phyloP scores from a whole-genome alignment of 35 echinoderm and acorn worm genomes.

The Chiridota heheva region DNA sequence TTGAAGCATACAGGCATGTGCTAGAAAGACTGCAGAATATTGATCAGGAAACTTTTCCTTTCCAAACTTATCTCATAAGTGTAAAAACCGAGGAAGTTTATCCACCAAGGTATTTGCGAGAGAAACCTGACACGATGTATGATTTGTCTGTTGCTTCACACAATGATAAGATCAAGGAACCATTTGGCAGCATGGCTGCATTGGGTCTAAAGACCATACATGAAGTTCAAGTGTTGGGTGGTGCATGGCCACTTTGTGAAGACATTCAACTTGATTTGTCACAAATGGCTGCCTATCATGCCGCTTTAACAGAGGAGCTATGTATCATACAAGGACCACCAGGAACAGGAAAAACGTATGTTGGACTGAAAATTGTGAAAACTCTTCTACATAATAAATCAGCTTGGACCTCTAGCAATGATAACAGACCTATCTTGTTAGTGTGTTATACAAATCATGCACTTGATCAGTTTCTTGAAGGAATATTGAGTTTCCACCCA shows the following conservation, averaged over 20 bases:
- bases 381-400: constrained; percentile 65
- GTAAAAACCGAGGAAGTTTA: neutral
- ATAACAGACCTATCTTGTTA: constrained; percentile 60
- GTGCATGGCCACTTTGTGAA: constrained; percentile 37
- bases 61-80: constrained; percentile 52
- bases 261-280: constrained; percentile 67
- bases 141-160: constrained; percentile 48
- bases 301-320: constrained; percentile 81
- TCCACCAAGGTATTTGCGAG: constrained; percentile 12
- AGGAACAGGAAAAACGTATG: constrained; percentile 95
- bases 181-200: neutral
- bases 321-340: constrained; percentile 93
- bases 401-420: constrained; percentile 50
- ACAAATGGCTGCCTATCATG: constrained; percentile 66
- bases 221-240: neutral
- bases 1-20: constrained; percentile 72
- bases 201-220: neutral
- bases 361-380: constrained; percentile 88
- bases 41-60: constrained; percentile 23
- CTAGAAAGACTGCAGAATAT: constrained; percentile 54
- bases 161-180: neutral
- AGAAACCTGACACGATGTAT: constrained; percentile 20
- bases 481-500: constrained; percentile 58
- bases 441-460: constrained; percentile 97
- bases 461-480: constrained; percentile 95